phyloP scores from a whole-genome alignment of 2,888 invertebrate species.

The Margaritifera margaritifera region DNA sequence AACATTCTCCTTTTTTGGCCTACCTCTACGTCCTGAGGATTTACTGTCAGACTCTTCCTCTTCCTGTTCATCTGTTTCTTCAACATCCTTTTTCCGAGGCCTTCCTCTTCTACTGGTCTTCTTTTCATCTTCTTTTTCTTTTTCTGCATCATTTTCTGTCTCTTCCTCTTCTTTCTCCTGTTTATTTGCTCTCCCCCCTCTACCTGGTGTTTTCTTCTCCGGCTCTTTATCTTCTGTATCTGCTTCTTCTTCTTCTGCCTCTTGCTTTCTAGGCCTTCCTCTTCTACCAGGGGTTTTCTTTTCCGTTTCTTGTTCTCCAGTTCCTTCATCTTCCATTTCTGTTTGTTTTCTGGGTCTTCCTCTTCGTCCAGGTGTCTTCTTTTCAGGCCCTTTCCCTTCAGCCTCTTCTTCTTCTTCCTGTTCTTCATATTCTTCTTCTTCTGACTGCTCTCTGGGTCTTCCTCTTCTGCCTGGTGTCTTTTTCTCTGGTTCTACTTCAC shows the following conservation, averaged over 20 bases:
- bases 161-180: constrained; percentile 19
- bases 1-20: constrained; percentile 7
- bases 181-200: constrained; percentile 9
- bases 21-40: constrained; percentile 19
- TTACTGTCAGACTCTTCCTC: constrained; percentile 9
- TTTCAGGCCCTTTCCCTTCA: constrained; percentile 24
- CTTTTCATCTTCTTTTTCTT: constrained; percentile 12
- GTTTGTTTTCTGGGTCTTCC: constrained; percentile 8
- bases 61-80: constrained; percentile 16
- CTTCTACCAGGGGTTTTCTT: constrained; percentile 5
- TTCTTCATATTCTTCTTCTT: constrained; percentile 14
- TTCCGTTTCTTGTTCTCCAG: constrained; percentile 16
- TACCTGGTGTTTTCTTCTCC: constrained; percentile 16
- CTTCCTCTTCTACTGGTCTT: constrained; percentile 9
- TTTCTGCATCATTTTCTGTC: constrained; percentile 12
- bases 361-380: constrained; percentile 14
- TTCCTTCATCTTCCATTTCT: constrained; percentile 17
- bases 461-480: constrained; percentile 15
- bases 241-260: constrained; percentile 21
- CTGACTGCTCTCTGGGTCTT: constrained; percentile 6
- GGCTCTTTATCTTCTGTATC: constrained; percentile 23
- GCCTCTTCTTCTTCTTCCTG: constrained; percentile 17
- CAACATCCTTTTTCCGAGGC: constrained; percentile 7
- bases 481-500: constrained; percentile 23
- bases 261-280: constrained; percentile 9